Evolutionary conservation across 2,888 invertebrate species (phyloP).

Genomic region (Matsumyia berberina): DNA sequence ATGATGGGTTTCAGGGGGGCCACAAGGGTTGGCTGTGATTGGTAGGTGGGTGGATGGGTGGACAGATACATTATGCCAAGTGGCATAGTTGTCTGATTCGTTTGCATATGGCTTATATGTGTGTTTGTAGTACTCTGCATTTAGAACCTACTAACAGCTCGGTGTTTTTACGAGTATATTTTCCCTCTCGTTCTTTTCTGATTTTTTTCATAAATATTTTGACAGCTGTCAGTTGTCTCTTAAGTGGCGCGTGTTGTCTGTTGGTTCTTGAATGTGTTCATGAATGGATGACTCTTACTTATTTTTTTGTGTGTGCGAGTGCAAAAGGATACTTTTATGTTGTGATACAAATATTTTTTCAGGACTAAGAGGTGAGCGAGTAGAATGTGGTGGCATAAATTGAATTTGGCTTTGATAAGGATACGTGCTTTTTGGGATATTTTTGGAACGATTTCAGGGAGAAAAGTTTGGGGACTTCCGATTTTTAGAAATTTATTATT

Average conservation of each 20-base stretch:
- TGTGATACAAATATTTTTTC: slow-evolving; percentile 17
- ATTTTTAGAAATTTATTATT: too few relatives aligned
- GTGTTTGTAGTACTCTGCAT: slow-evolving; percentile 10
- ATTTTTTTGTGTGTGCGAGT: slow-evolving; percentile 7
- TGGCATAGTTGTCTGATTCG: slow-evolving; percentile 62
- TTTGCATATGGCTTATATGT: slow-evolving; percentile 62
- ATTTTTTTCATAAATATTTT: slow-evolving; percentile 81
- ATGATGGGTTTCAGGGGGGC: slow-evolving; percentile 50
- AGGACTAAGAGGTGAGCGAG: slow-evolving; percentile 2
- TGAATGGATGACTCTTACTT: slow-evolving; percentile 41
- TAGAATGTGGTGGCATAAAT: slow-evolving; percentile 9
- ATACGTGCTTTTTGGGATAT: not conserved
- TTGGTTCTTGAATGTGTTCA: slow-evolving; percentile 46
- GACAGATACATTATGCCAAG: slow-evolving; percentile 63
- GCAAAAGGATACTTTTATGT: slow-evolving; percentile 19
- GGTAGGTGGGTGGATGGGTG: slow-evolving; percentile 6
- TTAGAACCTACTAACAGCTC: slow-evolving; percentile 39
- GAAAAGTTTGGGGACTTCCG: not conserved
- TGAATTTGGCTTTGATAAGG: slow-evolving; percentile 25
- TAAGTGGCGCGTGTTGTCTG: slow-evolving; percentile 53
- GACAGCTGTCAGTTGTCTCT: slow-evolving; percentile 87
- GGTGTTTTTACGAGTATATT: not conserved
- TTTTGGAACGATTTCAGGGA: not conserved
- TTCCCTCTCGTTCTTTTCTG: not conserved
- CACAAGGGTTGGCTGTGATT: not conserved